Conservation (phyloP, 2,888 invertebrate species). For the Xylota segnis region DNA sequence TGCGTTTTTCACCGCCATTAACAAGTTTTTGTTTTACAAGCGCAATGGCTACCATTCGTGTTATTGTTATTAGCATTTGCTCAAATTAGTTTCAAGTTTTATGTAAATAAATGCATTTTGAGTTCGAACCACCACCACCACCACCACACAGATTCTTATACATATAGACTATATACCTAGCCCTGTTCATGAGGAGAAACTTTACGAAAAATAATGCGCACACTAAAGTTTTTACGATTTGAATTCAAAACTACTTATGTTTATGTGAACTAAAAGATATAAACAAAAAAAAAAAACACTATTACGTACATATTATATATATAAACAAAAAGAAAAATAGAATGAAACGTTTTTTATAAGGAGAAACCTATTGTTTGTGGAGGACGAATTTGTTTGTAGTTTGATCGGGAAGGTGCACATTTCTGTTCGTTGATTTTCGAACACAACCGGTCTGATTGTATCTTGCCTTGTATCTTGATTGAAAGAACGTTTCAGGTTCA, state of each 20-base stretch:
- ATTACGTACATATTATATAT: neutral
- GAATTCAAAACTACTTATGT: conserved; percentile 25
- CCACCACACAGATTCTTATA: too few relatives aligned
- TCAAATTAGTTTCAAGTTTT: conserved; percentile 16
- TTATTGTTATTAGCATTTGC: conserved; percentile 12
- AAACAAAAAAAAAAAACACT: conserved; percentile 3
- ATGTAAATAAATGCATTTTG: conserved; percentile 17
- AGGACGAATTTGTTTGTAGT: conserved; percentile 14
- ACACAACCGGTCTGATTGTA: too few relatives aligned
- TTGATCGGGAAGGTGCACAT: conserved; percentile 21
- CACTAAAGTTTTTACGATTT: conserved; percentile 61
- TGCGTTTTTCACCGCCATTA: conserved; percentile 29
- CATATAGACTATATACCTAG: conserved; percentile 29
- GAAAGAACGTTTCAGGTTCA: too few relatives aligned
- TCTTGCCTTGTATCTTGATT: too few relatives aligned
- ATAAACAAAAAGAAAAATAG: too few relatives aligned
- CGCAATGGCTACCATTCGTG: too few relatives aligned
- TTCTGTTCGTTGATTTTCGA: conserved; percentile 26
- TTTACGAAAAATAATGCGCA: conserved; percentile 70
- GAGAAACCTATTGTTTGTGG: neutral
- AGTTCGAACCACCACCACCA: conserved; percentile 32
- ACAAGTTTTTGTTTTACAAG: conserved; percentile 19
- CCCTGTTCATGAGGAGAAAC: conserved; percentile 31
- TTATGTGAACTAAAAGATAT: conserved; percentile 10
- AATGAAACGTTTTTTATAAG: conserved; percentile 27